Percentiles rank a stretch among this genome's conserved stretches.
Evolutionary conservation across 2,888 invertebrate species (phyloP).

Genomic region (Bombylius discolor): DNA sequence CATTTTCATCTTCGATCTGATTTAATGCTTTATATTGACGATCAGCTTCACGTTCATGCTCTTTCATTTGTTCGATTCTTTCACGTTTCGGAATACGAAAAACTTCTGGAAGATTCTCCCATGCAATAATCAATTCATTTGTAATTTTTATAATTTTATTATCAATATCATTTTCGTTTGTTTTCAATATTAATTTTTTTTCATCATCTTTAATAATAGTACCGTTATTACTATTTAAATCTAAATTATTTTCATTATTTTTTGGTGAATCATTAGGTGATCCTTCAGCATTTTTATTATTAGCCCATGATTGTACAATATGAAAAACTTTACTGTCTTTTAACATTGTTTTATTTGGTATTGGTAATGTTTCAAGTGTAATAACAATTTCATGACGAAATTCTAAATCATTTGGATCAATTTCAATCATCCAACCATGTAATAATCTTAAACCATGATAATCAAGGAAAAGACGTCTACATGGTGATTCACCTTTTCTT

Average conservation of each 20-base stretch:
- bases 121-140: constrained; percentile 22
- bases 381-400: constrained; percentile 60
- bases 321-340: constrained; percentile 82
- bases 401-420: constrained; percentile 13
- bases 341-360: constrained; percentile 84
- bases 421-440: constrained; percentile 84
- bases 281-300: constrained; percentile 16
- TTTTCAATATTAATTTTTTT: not conserved
- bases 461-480: constrained; percentile 76
- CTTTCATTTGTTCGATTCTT: constrained; percentile 87
- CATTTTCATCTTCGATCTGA: constrained; percentile 1
- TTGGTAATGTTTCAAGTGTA: constrained; percentile 73
- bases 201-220: not conserved
- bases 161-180: constrained; percentile 1
- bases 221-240: not conserved
- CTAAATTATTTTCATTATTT: not conserved
- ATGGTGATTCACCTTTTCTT: constrained; percentile 66
- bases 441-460: constrained; percentile 84
- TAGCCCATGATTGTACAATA: constrained; percentile 75
- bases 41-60: constrained; percentile 85
- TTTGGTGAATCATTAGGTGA: constrained; percentile 15
- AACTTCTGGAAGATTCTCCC: constrained; percentile 37
- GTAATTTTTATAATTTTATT: constrained; percentile 24
- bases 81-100: constrained; percentile 92
- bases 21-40: constrained; percentile 31